Conservation (phyloP, 2,888 invertebrate species). For the Pristionchus japonicus region DNA sequence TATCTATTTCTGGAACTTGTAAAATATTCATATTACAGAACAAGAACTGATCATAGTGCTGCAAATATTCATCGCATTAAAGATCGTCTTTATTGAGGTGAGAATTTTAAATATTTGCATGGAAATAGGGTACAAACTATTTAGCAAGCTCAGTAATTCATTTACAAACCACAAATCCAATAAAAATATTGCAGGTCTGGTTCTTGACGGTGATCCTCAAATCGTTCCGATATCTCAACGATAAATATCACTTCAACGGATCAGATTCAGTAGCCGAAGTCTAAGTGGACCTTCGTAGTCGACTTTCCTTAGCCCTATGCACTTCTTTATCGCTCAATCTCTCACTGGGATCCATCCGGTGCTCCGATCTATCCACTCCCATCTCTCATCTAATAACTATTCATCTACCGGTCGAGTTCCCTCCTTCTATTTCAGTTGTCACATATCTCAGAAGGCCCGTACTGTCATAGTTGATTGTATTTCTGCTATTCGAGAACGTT, state of each 20-base stretch:
- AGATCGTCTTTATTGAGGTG: slow-evolving; percentile 58
- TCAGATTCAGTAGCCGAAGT: slow-evolving; percentile 61
- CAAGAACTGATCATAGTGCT: slow-evolving; percentile 62
- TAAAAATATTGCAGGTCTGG: slow-evolving; percentile 53
- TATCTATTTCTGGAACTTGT: not conserved
- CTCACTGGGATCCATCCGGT: not conserved
- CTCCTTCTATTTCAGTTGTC: slow-evolving; percentile 11
- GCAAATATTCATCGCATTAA: slow-evolving; percentile 60
- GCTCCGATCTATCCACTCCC: not conserved
- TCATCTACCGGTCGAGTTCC: slow-evolving; percentile 7
- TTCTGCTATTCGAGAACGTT: not conserved
- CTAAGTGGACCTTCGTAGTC: slow-evolving; percentile 33
- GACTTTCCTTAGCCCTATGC: not conserved
- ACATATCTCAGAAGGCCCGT: slow-evolving; percentile 37
- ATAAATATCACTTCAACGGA: slow-evolving; percentile 64
- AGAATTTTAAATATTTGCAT: not conserved
- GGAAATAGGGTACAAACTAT: too few species aligned
- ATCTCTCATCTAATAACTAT: slow-evolving; percentile 23
- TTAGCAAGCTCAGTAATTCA: not conserved
- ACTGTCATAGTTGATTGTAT: slow-evolving; percentile 10
- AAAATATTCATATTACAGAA: slow-evolving; percentile 49
- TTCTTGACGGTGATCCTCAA: slow-evolving; percentile 60
- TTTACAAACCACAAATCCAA: not conserved
- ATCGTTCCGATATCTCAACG: slow-evolving; percentile 58
- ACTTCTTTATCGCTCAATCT: slow-evolving; percentile 38